These are phyloP conservation scores for Paraescarpia echinospica DNA, from an alignment of 1,140 invertebrate species.

Conservation along the genomic window DNA sequence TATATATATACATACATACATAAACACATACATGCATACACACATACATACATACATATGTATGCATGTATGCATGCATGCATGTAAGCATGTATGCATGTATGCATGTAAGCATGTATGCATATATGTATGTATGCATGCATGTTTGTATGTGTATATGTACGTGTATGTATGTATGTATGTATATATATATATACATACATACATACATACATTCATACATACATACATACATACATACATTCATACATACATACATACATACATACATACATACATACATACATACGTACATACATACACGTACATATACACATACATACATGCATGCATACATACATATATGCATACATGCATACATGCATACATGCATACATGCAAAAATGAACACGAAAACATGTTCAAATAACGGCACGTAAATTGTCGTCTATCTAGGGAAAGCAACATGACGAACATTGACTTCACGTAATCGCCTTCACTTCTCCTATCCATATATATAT, in stretches of 20 bases:
- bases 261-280: neutral
- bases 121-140: neutral
- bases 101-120: neutral
- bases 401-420: too few relatives aligned
- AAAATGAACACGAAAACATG: neutral
- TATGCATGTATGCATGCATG: neutral
- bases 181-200: neutral
- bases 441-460: too few relatives aligned
- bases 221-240: neutral
- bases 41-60: neutral
- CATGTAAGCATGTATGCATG: neutral
- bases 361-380: neutral
- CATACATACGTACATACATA: neutral
- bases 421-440: too few relatives aligned
- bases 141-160: neutral
- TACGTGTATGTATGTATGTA: neutral
- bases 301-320: neutral
- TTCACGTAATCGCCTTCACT: too few relatives aligned
- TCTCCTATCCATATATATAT: neutral
- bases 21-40: neutral
- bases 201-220: neutral
- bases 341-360: neutral
- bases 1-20: neutral
- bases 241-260: neutral
- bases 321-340: neutral